Evolutionary conservation across 2,888 invertebrate species (phyloP), one percentile per base, ranked within the genome.

Genomic region (Anarsia innoxiella): DNA sequence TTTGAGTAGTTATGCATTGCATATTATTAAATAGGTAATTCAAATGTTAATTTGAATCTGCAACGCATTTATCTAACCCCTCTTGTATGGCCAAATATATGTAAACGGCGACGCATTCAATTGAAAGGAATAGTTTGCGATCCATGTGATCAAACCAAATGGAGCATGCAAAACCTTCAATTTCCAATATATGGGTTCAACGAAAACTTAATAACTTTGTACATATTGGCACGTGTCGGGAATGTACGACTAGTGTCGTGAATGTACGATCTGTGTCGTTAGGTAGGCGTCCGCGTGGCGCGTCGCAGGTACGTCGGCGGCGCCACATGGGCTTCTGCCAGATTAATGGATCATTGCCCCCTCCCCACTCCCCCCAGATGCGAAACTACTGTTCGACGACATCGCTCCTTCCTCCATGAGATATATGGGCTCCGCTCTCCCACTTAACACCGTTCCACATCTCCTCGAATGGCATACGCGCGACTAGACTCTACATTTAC

Each of bases 341-440:
- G 90, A 91, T 91, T 91, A 91, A 91, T 91, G 91, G 91, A 91
- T 90, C 90, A 90, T 90, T 90, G 90, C 90, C 89, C 90, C 88
- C 88, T 83, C 59, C 54, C 59, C 56, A 58, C 56, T 62, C 53
- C 59, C 59, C 51, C 41, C 64, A 68, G 70, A 75, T 70, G 71
- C 65, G 71, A 72, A 74, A 75, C 75, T 77, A 77, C 77, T 75
- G 76, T 73, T 76, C 71, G 63, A 71, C 72, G 71, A 74, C 72
- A 67, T 60, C 64, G 62, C 66, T 66, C 62, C 68, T 75, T 74
- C 70, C 72, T 67, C 48, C 60, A 50, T 50, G 59, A 71, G 67
- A 76, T 75, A 75, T 74, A 76, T 69, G 53, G 50, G 66, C 61
- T 45, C 40, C 54, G 48, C 59, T 56, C 59, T 54, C 60, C 59